Evolutionary conservation across 2,113 vertebrate species (phyloP).

Genomic region (Platycercus adscitus): DNA sequence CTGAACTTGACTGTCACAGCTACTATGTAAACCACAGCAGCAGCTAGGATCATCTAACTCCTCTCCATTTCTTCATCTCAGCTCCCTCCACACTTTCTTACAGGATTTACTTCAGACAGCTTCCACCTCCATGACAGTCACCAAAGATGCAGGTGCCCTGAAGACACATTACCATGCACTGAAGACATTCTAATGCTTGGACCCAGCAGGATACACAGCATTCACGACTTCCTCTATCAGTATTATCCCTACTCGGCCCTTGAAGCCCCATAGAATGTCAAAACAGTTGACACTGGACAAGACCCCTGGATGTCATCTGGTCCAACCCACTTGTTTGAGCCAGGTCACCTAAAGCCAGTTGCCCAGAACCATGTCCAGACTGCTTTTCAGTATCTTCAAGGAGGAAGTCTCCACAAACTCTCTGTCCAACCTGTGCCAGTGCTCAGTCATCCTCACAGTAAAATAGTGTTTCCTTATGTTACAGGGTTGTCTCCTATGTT

Average conservation of each 20-base stretch:
- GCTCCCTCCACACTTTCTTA: not conserved
- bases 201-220: not conserved
- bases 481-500: not conserved
- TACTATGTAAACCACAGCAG: not conserved
- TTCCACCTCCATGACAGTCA: not conserved
- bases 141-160: not conserved
- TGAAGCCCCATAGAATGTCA: not conserved
- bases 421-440: not conserved
- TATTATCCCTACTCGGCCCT: not conserved
- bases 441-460: not conserved
- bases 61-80: not conserved
- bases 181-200: not conserved
- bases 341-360: not conserved
- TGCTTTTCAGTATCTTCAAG: not conserved
- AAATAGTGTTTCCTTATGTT: not conserved
- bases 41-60: not conserved
- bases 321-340: not conserved
- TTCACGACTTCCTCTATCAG: not conserved
- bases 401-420: not conserved
- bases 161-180: not conserved
- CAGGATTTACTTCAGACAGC: not conserved
- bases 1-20: not conserved
- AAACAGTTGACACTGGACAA: not conserved
- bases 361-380: not conserved
- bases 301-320: not conserved